Conservation (phyloP, 2,113 vertebrate genomes). For the Pseudolaguvia tuberculata region DNA sequence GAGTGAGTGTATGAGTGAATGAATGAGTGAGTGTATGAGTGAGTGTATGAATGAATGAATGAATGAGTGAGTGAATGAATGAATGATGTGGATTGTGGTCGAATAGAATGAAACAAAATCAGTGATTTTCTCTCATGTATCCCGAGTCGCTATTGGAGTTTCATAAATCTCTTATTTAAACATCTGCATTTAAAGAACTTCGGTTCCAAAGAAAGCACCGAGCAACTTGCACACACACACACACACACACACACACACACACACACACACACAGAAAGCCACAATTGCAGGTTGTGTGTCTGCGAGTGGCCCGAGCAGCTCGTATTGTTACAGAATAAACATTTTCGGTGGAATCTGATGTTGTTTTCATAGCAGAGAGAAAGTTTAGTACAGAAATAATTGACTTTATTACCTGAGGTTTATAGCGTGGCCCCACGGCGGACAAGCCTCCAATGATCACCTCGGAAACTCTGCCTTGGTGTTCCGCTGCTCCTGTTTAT, state of each 20-base stretch:
- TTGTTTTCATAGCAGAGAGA: constrained; percentile 60
- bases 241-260: constrained; percentile 53
- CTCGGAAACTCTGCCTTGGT: constrained; percentile 33
- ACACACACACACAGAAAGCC: constrained; percentile 58
- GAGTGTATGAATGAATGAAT: too few species aligned
- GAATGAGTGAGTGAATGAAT: too few species aligned
- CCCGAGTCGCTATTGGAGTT: constrained; percentile 48
- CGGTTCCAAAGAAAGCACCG: constrained; percentile 70
- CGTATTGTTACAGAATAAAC: constrained; percentile 61
- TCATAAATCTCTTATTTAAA: constrained; percentile 62
- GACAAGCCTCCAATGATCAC: constrained; percentile 20
- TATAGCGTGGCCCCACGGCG: constrained; percentile 31
- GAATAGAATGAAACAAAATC: too few species aligned
- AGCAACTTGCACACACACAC: constrained; percentile 48
- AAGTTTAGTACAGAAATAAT: constrained; percentile 53
- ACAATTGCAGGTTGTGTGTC: constrained; percentile 68
- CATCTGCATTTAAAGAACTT: constrained; percentile 65
- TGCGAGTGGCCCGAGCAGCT: constrained; percentile 54
- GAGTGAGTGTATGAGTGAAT: too few species aligned
- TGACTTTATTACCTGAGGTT: constrained; percentile 50
- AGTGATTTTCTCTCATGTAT: constrained; percentile 53
- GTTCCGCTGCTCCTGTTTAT: constrained; percentile 21
- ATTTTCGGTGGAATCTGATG: constrained; percentile 65
- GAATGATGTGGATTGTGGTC: too few species aligned
- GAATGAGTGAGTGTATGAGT: too few species aligned